Percentiles rank a stretch among this genome's conserved stretches.
Evolutionary conservation across 1,140 invertebrate species (phyloP).

Genomic region (Ctenoplectra terminalis): DNA sequence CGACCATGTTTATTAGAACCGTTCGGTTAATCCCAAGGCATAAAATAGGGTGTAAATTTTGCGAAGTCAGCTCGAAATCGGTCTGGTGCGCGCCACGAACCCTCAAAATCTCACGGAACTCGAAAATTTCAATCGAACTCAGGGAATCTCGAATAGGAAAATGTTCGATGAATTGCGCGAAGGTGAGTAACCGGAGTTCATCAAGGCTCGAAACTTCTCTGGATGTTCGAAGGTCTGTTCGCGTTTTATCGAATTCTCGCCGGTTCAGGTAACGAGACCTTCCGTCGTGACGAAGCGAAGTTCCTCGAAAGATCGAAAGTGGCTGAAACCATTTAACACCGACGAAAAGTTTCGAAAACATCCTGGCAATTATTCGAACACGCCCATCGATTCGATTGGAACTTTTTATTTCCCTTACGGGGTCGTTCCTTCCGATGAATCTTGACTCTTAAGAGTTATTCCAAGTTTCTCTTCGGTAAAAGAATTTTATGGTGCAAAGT

Average conservation of each 20-base stretch:
- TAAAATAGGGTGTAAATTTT: neutral
- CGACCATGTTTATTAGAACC: neutral
- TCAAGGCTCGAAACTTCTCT: neutral
- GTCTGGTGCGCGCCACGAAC: too few species aligned
- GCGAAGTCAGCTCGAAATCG: neutral
- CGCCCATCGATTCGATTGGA: too few species aligned
- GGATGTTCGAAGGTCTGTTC: neutral
- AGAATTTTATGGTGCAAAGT: too few species aligned
- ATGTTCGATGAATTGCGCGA: slow-evolving; percentile 22
- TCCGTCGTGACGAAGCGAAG: neutral
- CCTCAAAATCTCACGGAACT: neutral
- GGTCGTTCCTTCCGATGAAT: too few species aligned
- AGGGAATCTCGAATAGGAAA: slow-evolving; percentile 23
- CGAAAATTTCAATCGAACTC: neutral
- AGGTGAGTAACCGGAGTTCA: slow-evolving; percentile 21
- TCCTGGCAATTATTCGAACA: neutral
- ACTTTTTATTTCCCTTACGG: neutral
- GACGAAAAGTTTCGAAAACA: neutral
- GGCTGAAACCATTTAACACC: neutral
- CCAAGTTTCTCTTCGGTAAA: too few species aligned
- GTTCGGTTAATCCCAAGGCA: neutral
- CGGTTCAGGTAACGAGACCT: neutral
- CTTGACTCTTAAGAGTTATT: too few species aligned
- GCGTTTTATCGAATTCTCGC: slow-evolving; percentile 35
- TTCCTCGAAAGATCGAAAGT: neutral